phyloP scores from a whole-genome alignment of 2,888 invertebrate genomes.

The Pandemis heparana region DNA sequence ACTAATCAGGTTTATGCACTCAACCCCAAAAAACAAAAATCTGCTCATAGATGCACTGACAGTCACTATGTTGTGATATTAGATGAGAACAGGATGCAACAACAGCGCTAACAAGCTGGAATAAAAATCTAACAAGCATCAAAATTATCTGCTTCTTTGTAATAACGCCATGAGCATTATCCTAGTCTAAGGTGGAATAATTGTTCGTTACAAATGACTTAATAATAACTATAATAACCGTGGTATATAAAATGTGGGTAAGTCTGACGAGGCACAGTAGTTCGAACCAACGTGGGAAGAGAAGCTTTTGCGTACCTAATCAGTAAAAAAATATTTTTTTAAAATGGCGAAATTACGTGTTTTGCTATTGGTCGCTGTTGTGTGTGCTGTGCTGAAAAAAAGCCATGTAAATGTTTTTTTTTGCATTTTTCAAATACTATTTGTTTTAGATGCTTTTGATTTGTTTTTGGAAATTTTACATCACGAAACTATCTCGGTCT shows the following conservation, averaged over 20 bases:
- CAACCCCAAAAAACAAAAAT: no score
- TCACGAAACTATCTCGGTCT: no score
- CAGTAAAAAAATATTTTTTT: neutral
- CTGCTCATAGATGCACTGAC: neutral
- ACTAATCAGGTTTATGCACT: no score
- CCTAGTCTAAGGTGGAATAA: constrained; percentile 29
- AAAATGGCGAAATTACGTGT: constrained; percentile 25
- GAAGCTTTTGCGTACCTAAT: constrained; percentile 4
- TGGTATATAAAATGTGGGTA: constrained; percentile 36
- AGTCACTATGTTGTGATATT: neutral
- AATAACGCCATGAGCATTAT: constrained; percentile 38
- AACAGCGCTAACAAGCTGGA: constrained; percentile 36
- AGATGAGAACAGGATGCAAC: constrained; percentile 23
- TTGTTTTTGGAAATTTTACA: no score
- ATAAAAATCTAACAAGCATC: constrained; percentile 37
- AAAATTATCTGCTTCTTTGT: constrained; percentile 39
- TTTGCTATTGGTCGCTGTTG: constrained; percentile 2
- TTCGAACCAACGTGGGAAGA: constrained; percentile 18
- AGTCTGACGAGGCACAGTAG: constrained; percentile 8
- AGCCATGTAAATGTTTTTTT: constrained; percentile 13
- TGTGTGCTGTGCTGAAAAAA: constrained; percentile 21
- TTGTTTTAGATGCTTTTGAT: neutral
- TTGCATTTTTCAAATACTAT: neutral
- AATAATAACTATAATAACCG: constrained; percentile 40
- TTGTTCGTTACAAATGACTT: constrained; percentile 38